Percentiles rank a stretch among this genome's conserved stretches.
phyloP scores from a whole-genome alignment of 2,113 vertebrate genomes.

The Chloebia gouldiae region DNA sequence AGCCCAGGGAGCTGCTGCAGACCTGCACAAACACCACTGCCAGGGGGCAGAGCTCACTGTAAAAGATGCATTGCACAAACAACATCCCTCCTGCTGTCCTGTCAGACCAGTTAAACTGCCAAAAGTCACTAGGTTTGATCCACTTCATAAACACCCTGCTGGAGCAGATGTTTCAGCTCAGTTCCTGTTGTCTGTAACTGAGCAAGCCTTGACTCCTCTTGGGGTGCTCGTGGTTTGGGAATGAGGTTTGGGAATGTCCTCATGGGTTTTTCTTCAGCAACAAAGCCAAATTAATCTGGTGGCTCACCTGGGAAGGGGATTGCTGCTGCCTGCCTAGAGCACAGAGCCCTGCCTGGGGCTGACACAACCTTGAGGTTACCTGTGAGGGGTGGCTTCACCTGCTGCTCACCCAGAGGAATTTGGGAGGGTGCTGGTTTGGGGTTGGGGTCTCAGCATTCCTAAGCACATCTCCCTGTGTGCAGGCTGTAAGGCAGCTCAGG shows the following conservation, averaged over 20 bases:
- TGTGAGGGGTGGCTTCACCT: accelerated
- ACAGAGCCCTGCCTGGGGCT: background rate
- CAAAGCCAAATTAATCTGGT: background rate
- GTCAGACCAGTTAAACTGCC: background rate
- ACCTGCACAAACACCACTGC: background rate
- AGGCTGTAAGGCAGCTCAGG: background rate
- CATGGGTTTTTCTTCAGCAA: background rate
- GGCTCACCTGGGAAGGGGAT: background rate
- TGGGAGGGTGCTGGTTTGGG: background rate
- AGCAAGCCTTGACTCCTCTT: background rate
- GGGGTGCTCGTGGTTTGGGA: background rate
- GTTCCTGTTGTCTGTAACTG: background rate
- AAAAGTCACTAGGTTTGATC: background rate
- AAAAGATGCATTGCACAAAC: background rate
- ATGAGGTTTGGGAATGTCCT: background rate
- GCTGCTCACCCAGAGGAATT: background rate
- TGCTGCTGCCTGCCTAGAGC: background rate
- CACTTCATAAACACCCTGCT: background rate
- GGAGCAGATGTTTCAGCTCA: background rate
- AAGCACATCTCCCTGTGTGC: background rate
- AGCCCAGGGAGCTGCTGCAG: background rate
- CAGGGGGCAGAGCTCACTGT: background rate
- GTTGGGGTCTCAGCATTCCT: background rate
- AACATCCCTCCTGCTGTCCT: background rate
- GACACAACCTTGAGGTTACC: background rate